Conservation (phyloP, 2,888 invertebrate genomes). For the Idaea aversata region DNA sequence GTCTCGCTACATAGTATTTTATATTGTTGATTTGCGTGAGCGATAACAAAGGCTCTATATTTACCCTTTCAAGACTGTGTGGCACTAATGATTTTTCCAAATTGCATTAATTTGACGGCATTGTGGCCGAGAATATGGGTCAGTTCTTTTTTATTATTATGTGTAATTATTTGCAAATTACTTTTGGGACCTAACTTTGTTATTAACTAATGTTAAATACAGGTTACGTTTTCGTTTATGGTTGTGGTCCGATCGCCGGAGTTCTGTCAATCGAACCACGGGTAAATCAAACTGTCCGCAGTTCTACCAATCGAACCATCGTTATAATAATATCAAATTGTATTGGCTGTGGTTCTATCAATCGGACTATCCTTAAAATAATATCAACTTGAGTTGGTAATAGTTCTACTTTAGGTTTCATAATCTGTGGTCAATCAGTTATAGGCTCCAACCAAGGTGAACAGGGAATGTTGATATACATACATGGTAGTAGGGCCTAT, state of each 20-base stretch:
- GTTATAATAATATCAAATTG: too few species aligned
- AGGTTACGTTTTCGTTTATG: too few species aligned
- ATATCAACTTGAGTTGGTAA: too few species aligned
- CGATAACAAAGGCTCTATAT: slow-evolving; percentile 40
- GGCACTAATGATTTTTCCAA: slow-evolving; percentile 27
- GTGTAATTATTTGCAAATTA: background rate
- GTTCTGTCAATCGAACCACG: too few species aligned
- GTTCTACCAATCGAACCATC: too few species aligned
- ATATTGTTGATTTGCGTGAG: slow-evolving; percentile 64
- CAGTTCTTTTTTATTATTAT: slow-evolving; percentile 9
- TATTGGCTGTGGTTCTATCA: too few species aligned
- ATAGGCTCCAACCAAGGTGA: background rate
- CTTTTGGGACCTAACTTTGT: background rate
- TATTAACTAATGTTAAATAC: background rate
- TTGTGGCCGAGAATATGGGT: slow-evolving; percentile 23
- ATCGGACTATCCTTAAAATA: too few species aligned
- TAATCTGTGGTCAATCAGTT: too few species aligned
- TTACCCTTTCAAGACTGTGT: slow-evolving; percentile 35
- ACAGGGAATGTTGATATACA: background rate
- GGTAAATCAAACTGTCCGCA: too few species aligned
- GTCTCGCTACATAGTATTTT: slow-evolving; percentile 38
- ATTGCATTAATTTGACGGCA: slow-evolving; percentile 21
- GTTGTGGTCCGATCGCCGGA: too few species aligned
- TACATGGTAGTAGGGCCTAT: background rate
- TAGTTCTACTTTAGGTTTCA: too few species aligned